Evolutionary conservation across 2,888 invertebrate species (phyloP).

Genomic region (Seira musarum): DNA sequence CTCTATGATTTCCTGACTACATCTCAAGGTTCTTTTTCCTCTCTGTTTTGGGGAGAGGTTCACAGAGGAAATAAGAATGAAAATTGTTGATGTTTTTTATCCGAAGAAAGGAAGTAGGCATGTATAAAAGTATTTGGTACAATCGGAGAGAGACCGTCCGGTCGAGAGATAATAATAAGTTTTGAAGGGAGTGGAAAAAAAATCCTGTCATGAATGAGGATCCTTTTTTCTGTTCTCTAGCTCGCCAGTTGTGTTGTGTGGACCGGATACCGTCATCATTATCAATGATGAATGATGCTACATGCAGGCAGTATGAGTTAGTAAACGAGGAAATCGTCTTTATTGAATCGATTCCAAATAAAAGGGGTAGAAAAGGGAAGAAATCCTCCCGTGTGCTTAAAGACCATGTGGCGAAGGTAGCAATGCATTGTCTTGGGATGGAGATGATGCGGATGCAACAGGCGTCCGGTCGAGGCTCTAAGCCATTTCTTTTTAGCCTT

Average conservation of each 20-base stretch:
- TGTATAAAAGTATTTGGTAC: neutral
- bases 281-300: conserved; percentile 17
- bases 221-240: conserved; percentile 4
- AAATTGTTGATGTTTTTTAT: conserved; percentile 1
- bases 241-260: neutral
- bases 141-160: neutral
- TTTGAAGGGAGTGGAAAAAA: conserved; percentile 15
- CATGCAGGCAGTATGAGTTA: neutral
- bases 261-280: conserved; percentile 17
- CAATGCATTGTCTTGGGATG: neutral
- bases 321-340: conserved; percentile 5
- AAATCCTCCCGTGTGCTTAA: neutral
- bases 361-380: neutral
- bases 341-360: neutral
- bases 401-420: conserved; percentile 10
- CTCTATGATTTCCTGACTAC: neutral
- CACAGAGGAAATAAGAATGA: neutral
- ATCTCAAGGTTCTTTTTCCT: neutral
- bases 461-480: conserved; percentile 1
- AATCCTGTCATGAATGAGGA: conserved; percentile 21
- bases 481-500: neutral
- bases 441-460: conserved; percentile 15
- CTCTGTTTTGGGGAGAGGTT: neutral
- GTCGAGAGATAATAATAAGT: conserved; percentile 3
- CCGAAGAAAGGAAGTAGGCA: neutral